Base-by-base conservation (phyloP, 1,140 invertebrate species). In the Lethrus apterus region DNA sequence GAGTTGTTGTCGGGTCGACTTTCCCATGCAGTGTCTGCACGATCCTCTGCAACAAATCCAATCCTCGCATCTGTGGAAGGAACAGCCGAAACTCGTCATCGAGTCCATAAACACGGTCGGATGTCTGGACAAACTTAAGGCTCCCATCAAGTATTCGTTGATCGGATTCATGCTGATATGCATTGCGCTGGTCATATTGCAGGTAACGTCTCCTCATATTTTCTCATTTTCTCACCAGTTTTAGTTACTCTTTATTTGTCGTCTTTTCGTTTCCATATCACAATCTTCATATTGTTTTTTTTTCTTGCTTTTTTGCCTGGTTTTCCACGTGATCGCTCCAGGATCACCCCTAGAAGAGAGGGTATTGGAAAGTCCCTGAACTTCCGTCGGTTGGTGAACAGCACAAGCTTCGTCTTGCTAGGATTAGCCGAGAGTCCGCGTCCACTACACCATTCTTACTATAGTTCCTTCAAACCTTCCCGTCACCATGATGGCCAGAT, bases 1-100 rank as follows among this genome's bases (percentile, higher is more conserved):
- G 59, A 65, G 63, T 45, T 67, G 65, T 44, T 67, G 65, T 48
- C 52, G 57, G 48, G 29, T 64, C 13, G 47, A 61, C 40, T 65
- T 54, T 50, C 59, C 59, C 5, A 54, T 63, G 55, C 64, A 64
- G 33, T 67, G 65, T 45, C 46, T 67, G 2, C 64, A 67, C 46
- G 65, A 67, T 53, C 62, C 65, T 2, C 23, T 67, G 1, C 65
- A 67, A 46, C 64, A 67, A 54, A 41, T 44, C 4, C 32, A 57
- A 24, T 58, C 51, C 29, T 38, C 53, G 11, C 49, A 60, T 40
- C 21, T 65, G 13, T 65, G 64, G 64, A 48, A 55, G 17, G 60
- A 63, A 32, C 54, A 63, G 32, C 60, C 57, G 0, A 46, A 44
- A 9, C 35, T 64, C 3, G 47, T 59, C 1, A 35, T 30, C 2